These are phyloP conservation scores for Drosophila kohkoa DNA, from an alignment of 1,140 invertebrate genomes.

Conservation along the genomic window DNA sequence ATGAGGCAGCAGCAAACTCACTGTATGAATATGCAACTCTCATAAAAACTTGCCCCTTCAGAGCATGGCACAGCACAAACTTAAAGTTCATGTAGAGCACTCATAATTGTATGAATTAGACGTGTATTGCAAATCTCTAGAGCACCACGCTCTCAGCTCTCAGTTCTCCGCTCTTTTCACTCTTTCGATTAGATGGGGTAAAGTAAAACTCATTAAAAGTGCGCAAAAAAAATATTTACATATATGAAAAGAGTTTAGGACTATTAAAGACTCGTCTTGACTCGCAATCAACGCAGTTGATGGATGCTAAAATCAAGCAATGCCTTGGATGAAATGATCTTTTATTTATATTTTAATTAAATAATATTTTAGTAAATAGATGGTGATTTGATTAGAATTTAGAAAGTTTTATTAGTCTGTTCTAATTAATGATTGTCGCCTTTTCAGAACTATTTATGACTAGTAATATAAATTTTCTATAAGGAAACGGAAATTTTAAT, in stretches of 20 bases:
- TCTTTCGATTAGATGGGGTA: conserved; percentile 16
- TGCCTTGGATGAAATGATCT: neutral
- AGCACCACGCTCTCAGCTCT: neutral
- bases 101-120: conserved; percentile 61
- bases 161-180: no score
- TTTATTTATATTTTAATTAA: neutral
- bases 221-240: neutral
- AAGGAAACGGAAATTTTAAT: no score
- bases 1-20: conserved; percentile 29
- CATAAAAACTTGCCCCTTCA: conserved; percentile 22
- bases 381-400: no score
- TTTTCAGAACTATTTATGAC: no score
- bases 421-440: no score
- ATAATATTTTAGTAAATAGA: no score
- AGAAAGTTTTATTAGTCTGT: no score
- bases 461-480: no score
- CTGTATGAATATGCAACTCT: conserved; percentile 42
- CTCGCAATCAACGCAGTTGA: neutral
- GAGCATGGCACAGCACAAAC: conserved; percentile 19
- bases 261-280: neutral
- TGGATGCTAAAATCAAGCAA: neutral
- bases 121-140: conserved; percentile 50
- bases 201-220: conserved; percentile 17
- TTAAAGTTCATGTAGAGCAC: conserved; percentile 58
- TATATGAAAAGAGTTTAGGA: conserved; percentile 2